These are phyloP conservation scores for Creontiades dilutus DNA, from an alignment of 2,888 invertebrate species.

Conservation along the genomic window DNA sequence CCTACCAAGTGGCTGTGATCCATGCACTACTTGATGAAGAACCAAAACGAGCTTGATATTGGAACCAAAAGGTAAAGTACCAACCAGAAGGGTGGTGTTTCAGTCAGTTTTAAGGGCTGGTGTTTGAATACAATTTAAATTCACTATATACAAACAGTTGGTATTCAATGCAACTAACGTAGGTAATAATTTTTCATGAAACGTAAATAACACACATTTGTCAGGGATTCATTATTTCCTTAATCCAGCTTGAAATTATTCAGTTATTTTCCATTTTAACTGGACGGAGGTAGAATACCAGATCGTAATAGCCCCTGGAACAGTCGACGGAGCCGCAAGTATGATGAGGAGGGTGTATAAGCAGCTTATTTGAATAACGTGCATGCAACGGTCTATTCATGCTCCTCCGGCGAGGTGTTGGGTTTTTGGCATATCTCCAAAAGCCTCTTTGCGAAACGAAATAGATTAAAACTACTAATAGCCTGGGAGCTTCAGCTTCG, in stretches of 20 bases:
- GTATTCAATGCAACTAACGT: too few species aligned
- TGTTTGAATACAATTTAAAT: too few species aligned
- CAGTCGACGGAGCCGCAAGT: not conserved
- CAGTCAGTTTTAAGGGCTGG: too few species aligned
- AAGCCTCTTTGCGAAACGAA: constrained; percentile 32
- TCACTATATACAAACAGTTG: too few species aligned
- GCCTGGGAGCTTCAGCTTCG: not conserved
- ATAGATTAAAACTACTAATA: constrained; percentile 16
- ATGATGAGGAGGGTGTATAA: not conserved
- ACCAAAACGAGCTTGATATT: too few species aligned
- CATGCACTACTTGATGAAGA: too few species aligned
- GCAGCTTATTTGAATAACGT: constrained; percentile 39
- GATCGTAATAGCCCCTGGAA: not conserved
- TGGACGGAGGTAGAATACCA: not conserved
- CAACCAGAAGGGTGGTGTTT: too few species aligned
- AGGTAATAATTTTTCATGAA: too few species aligned
- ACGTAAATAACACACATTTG: too few species aligned
- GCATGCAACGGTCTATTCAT: not conserved
- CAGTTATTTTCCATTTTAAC: constrained; percentile 11
- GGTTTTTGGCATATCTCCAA: constrained; percentile 21
- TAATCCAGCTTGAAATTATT: not conserved
- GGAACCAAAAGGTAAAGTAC: too few species aligned
- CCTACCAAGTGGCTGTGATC: too few species aligned
- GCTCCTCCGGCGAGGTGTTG: not conserved
- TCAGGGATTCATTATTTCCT: not conserved